Percentiles rank a stretch among this genome's conserved stretches.
These are phyloP conservation scores for Acrobasis repandana DNA, from an alignment of 2,888 invertebrate species.

Conservation along the genomic window DNA sequence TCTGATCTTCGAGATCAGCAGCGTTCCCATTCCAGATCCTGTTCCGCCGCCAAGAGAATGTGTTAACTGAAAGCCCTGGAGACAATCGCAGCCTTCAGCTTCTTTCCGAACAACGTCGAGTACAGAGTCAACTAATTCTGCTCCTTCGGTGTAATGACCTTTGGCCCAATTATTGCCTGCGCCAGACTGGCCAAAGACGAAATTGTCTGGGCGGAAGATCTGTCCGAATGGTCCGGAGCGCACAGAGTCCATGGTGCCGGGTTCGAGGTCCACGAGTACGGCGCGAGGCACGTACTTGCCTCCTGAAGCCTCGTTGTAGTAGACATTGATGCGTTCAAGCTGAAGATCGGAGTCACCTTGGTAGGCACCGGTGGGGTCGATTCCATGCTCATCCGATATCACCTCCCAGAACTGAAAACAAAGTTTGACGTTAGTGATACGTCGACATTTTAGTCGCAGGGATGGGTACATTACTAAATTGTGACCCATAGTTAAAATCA, in stretches of 20 bases:
- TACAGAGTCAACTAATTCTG: constrained; percentile 84
- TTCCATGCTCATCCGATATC: constrained; percentile 69
- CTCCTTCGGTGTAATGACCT: constrained; percentile 88
- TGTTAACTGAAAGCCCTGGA: constrained; percentile 84
- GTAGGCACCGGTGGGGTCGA: constrained; percentile 73
- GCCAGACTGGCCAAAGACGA: constrained; percentile 85
- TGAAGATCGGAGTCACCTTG: constrained; percentile 88
- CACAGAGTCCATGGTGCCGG: constrained; percentile 85
- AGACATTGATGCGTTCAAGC: constrained; percentile 89
- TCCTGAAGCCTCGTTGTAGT: constrained; percentile 87
- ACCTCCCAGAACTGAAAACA: constrained; percentile 71
- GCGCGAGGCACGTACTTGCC: constrained; percentile 72
- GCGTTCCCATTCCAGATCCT: constrained; percentile 88
- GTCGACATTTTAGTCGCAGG: too few relatives aligned
- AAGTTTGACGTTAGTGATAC: constrained; percentile 4
- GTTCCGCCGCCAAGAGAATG: constrained; percentile 90
- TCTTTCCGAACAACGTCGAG: constrained; percentile 83
- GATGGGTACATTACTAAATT: too few relatives aligned
- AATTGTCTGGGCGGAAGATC: constrained; percentile 89
- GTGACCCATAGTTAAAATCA: too few relatives aligned
- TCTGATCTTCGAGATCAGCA: constrained; percentile 86
- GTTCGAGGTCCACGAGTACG: constrained; percentile 69
- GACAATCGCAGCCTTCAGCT: constrained; percentile 87
- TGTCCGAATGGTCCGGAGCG: constrained; percentile 87
- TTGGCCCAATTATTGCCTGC: constrained; percentile 84